Conservation (phyloP, 2,888 invertebrate species). For the Drosophila nigricruria region DNA sequence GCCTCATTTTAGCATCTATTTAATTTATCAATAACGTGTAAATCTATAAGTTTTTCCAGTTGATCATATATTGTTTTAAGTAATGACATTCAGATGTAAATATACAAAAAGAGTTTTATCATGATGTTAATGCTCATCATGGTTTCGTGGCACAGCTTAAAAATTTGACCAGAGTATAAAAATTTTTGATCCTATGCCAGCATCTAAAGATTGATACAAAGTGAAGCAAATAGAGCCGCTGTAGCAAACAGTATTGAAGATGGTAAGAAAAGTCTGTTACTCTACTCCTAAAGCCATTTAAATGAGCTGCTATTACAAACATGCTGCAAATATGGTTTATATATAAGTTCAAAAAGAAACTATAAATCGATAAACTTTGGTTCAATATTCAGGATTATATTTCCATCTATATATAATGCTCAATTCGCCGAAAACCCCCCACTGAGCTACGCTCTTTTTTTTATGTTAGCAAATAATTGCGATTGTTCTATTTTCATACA, state of each 20-base stretch:
- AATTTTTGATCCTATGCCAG: too few relatives aligned
- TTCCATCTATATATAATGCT: background rate
- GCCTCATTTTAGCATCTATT: too few relatives aligned
- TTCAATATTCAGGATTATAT: background rate
- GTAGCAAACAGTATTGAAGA: background rate
- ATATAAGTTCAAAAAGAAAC: too few relatives aligned
- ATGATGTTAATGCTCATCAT: too few relatives aligned
- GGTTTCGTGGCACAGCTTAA: too few relatives aligned
- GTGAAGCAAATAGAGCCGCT: background rate
- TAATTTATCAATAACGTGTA: background rate
- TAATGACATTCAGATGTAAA: background rate
- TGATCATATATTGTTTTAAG: background rate
- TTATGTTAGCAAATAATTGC: background rate
- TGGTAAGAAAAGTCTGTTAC: background rate
- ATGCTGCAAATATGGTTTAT: background rate
- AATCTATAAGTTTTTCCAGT: background rate
- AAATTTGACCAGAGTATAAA: too few relatives aligned
- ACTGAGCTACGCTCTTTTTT: background rate
- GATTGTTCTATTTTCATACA: conserved; percentile 52
- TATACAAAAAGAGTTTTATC: background rate
- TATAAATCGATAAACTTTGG: too few relatives aligned
- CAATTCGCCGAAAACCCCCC: background rate
- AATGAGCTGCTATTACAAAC: background rate
- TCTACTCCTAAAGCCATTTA: background rate
- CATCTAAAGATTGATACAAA: background rate